Conservation (phyloP, 2,888 invertebrate species). For the Diarsia brunnea region DNA sequence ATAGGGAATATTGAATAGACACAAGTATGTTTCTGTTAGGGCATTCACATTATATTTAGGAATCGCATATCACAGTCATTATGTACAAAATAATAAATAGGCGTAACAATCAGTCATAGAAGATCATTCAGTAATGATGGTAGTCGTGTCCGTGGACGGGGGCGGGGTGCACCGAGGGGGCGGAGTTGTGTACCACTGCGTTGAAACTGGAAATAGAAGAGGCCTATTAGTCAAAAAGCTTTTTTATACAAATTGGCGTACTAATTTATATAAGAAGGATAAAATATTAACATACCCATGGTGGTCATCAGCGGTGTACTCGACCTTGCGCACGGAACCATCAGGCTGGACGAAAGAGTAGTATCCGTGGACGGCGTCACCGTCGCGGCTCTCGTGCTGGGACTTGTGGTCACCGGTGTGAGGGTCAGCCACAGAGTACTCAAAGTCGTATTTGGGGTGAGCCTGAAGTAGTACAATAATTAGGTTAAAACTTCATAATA, state of each 20-base stretch:
- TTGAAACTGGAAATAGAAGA: conserved; percentile 82
- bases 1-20: not conserved
- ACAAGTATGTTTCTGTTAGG: not conserved
- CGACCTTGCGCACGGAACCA: conserved; percentile 83
- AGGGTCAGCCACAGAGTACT: conserved; percentile 89
- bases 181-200: conserved; percentile 87
- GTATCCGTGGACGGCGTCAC: conserved; percentile 91
- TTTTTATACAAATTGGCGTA: not conserved
- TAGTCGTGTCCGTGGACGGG: conserved; percentile 75
- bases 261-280: not conserved
- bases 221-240: not conserved
- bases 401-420: conserved; percentile 91
- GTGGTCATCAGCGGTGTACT: conserved; percentile 83
- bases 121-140: conserved; percentile 73
- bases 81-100: conserved; percentile 55
- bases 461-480: conserved; percentile 68
- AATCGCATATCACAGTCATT: conserved; percentile 36
- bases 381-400: conserved; percentile 89
- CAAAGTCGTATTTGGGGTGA: conserved; percentile 85
- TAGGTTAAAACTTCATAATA: not conserved
- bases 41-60: conserved; percentile 31
- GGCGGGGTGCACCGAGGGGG: conserved; percentile 80
- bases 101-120: conserved; percentile 30
- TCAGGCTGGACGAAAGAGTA: conserved; percentile 90
- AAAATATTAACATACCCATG: conserved; percentile 42